Evolutionary conservation across 2,888 invertebrate species (phyloP).

Genomic region (Lysandra bellargus): DNA sequence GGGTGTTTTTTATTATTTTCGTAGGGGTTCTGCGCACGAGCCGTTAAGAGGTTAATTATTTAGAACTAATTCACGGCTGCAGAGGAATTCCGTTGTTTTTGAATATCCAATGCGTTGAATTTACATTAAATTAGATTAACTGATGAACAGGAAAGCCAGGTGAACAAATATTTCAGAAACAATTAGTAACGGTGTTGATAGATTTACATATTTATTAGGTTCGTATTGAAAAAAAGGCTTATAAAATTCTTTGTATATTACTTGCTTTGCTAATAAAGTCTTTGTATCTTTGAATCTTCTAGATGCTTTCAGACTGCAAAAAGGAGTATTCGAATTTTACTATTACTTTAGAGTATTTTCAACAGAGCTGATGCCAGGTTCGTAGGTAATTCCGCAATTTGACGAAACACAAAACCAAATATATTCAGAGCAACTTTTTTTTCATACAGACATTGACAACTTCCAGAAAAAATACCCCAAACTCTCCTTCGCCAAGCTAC

Average conservation of each 20-base stretch:
- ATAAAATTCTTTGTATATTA: too few species aligned
- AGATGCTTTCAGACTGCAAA: too few species aligned
- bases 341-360: too few species aligned
- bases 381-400: too few species aligned
- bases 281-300: too few species aligned
- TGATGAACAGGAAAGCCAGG: conserved; percentile 32
- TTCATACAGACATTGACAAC: not conserved
- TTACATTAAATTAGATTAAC: conserved; percentile 44
- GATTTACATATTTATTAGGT: not conserved
- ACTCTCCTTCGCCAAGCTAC: not conserved
- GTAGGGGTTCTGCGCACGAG: conserved; percentile 69
- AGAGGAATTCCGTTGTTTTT: conserved; percentile 63
- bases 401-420: not conserved
- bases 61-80: conserved; percentile 73
- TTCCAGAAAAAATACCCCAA: not conserved
- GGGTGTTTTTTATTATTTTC: conserved; percentile 54
- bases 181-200: conserved; percentile 41
- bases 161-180: conserved; percentile 31
- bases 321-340: too few species aligned
- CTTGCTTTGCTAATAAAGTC: too few species aligned
- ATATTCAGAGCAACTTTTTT: not conserved
- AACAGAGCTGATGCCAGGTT: too few species aligned
- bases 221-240: not conserved
- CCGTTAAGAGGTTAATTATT: conserved; percentile 75
- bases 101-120: conserved; percentile 51